Evolutionary conservation across 2,797 vertebrate species (phyloP).

Genomic region (Ammospiza maritima): DNA sequence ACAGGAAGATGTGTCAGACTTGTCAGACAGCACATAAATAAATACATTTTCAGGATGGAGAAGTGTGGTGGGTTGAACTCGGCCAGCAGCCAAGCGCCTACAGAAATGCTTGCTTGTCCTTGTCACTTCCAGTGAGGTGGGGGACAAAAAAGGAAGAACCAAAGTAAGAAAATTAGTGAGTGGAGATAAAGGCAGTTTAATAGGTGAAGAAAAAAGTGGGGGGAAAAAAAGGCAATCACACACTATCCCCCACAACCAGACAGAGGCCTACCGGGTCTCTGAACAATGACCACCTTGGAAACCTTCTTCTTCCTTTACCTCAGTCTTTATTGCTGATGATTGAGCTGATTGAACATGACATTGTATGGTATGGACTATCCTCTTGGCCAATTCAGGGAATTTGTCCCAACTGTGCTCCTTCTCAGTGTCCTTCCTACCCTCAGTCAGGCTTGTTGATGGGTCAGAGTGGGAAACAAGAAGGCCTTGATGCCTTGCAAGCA

Average conservation of each 20-base stretch:
- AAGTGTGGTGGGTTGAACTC: neutral
- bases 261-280: accelerated
- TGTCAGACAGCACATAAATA: neutral
- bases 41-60: neutral
- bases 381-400: neutral
- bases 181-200: neutral
- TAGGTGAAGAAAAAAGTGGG: neutral
- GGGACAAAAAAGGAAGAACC: neutral
- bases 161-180: neutral
- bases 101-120: neutral
- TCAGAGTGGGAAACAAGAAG: neutral
- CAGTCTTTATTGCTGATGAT: neutral
- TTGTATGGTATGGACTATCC: neutral
- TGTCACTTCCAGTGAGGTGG: accelerated
- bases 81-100: neutral
- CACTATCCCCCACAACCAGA: neutral
- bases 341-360: neutral
- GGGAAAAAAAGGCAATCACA: neutral
- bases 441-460: neutral
- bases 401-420: neutral
- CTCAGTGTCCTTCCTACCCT: neutral
- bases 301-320: neutral
- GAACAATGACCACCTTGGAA: neutral
- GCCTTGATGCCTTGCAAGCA: neutral
- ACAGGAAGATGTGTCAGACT: neutral